A percentile compares a stretch with the other conserved stretches of the same genome.
Evolutionary conservation across 2,888 invertebrate genomes (phyloP).

Genomic region (Drosophila monieri): DNA sequence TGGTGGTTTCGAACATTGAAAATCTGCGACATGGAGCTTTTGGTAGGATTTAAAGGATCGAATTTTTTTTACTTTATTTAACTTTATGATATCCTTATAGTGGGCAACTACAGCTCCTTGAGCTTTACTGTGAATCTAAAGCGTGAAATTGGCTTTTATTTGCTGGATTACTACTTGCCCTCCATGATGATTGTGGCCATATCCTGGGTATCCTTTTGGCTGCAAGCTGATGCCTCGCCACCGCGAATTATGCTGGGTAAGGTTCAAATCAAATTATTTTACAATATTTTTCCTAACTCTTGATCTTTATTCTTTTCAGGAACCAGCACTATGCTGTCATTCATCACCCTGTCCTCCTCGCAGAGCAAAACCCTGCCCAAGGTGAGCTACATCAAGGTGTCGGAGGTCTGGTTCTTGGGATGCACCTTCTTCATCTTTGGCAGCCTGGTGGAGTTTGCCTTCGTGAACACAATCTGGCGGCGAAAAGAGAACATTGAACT

Average conservation of each 20-base stretch:
- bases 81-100: constrained; percentile 33
- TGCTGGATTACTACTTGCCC: constrained; percentile 80
- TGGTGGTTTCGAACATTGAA: constrained; percentile 69
- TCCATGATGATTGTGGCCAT: constrained; percentile 83
- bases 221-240: constrained; percentile 80
- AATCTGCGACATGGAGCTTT: constrained; percentile 80
- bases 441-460: constrained; percentile 80
- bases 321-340: constrained; percentile 81
- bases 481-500: constrained; percentile 81
- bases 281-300: background rate
- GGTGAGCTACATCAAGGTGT: constrained; percentile 81
- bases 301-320: constrained; percentile 42
- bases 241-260: constrained; percentile 81
- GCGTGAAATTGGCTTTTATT: constrained; percentile 80
- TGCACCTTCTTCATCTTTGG: constrained; percentile 82
- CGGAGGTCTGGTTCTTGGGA: constrained; percentile 80
- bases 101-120: constrained; percentile 76
- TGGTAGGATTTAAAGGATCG: constrained; percentile 39
- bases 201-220: constrained; percentile 81
- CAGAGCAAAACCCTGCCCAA: constrained; percentile 81
- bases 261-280: background rate
- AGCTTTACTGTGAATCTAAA: constrained; percentile 79
- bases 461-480: constrained; percentile 81
- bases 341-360: constrained; percentile 79
- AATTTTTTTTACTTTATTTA: background rate